These are phyloP conservation scores for Narcine bancroftii DNA, from an alignment of 2,113 vertebrate genomes.

Conservation along the genomic window DNA sequence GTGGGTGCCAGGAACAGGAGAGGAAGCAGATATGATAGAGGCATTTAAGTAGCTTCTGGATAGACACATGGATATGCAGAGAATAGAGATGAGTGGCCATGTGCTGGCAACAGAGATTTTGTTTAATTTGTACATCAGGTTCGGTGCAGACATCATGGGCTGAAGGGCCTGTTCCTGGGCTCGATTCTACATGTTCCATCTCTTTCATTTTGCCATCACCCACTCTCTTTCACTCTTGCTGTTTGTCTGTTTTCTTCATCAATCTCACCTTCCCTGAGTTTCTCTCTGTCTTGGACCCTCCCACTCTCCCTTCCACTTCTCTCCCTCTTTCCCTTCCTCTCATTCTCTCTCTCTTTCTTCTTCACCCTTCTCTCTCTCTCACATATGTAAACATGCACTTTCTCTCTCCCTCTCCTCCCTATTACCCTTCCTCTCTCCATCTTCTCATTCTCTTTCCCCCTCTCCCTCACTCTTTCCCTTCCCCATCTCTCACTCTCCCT, in stretches of 20 bases:
- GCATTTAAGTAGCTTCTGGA: too few relatives aligned
- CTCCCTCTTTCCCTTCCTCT: neutral
- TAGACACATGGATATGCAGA: too few relatives aligned
- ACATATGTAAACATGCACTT: neutral
- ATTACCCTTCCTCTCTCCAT: neutral
- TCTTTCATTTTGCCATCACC: slow-evolving; percentile 39
- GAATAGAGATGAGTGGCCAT: too few relatives aligned
- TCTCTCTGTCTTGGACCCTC: slow-evolving; percentile 44
- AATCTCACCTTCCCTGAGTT: slow-evolving; percentile 41
- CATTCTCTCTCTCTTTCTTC: neutral
- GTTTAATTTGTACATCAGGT: too few relatives aligned
- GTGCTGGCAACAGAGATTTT: too few relatives aligned
- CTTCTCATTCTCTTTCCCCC: neutral
- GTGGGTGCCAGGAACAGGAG: too few relatives aligned
- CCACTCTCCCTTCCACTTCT: neutral
- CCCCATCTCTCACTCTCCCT: too few relatives aligned
- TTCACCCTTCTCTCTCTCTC: neutral
- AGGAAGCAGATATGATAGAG: too few relatives aligned
- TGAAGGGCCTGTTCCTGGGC: too few relatives aligned
- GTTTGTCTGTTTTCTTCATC: slow-evolving; percentile 40
- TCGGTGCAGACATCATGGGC: too few relatives aligned
- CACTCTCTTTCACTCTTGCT: slow-evolving; percentile 1
- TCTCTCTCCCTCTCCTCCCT: neutral
- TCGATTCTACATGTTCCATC: too few relatives aligned
- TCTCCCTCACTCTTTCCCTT: neutral